Percentiles rank a stretch among this genome's conserved stretches.
phyloP scores from a whole-genome alignment of 92 coral and sea anemone genomes.

The Phenganax stokvisi region DNA sequence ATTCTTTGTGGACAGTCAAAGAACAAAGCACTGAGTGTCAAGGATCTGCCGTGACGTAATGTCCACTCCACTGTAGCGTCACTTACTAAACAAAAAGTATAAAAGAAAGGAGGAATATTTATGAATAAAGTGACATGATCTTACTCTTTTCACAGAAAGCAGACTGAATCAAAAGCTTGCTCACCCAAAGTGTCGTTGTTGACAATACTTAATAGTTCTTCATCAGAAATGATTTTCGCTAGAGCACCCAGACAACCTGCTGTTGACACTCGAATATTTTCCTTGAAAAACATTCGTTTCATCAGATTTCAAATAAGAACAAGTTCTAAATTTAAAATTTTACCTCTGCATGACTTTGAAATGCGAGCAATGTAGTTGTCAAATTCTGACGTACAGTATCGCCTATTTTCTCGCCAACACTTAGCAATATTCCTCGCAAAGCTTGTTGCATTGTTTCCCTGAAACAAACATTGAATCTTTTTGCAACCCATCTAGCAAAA shows the following conservation, averaged over 20 bases:
- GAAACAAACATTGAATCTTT: conserved; percentile 13
- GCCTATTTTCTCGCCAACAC: conserved; percentile 95
- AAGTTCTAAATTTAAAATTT: conserved; percentile 5
- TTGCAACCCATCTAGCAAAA: not conserved
- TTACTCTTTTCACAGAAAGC: not conserved
- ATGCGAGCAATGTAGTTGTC: conserved; percentile 59
- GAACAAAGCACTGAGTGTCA: conserved; percentile 90
- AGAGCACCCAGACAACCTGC: conserved; percentile 87
- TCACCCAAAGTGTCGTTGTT: conserved; percentile 68
- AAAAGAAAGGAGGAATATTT: not conserved
- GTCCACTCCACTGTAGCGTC: conserved; percentile 98
- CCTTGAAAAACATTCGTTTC: conserved; percentile 42
- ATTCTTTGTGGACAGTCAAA: conserved; percentile 75
- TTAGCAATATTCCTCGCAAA: conserved; percentile 75
- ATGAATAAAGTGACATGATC: not conserved
- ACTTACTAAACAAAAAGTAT: conserved; percentile 45
- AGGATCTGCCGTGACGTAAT: conserved; percentile 89
- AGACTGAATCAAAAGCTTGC: not conserved
- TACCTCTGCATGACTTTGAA: conserved; percentile 86
- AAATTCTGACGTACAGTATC: conserved; percentile 76
- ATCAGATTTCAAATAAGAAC: not conserved
- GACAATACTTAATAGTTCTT: conserved; percentile 64
- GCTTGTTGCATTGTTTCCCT: conserved; percentile 95
- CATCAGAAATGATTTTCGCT: conserved; percentile 66
- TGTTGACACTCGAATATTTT: conserved; percentile 76